A percentile compares a stretch with the other conserved stretches of the same genome.
Evolutionary conservation across 2,797 vertebrate genomes (phyloP).

Genomic region (Streptopelia turtur): DNA sequence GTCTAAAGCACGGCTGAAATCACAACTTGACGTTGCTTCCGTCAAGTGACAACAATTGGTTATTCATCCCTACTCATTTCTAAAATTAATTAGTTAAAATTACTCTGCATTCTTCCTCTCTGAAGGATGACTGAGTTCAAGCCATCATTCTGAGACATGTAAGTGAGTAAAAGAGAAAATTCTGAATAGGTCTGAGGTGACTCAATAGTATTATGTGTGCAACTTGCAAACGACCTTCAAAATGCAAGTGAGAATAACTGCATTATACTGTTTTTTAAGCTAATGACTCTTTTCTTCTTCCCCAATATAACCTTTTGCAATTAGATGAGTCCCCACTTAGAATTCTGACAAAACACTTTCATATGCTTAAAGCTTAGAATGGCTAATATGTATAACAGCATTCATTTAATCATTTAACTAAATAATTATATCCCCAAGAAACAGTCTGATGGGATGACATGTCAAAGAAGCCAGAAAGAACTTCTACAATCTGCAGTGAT

Average conservation of each 20-base stretch:
- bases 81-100: conserved; percentile 15
- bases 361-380: conserved; percentile 13
- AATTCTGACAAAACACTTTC: not conserved
- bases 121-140: not conserved
- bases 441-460: conserved; percentile 16
- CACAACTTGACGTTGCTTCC: not conserved
- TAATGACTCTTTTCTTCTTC: not conserved
- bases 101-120: not conserved
- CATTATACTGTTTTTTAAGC: not conserved
- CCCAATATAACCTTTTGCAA: not conserved
- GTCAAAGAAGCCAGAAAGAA: conserved; percentile 47
- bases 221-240: not conserved
- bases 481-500: conserved; percentile 48
- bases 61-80: not conserved
- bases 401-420: conserved; percentile 64
- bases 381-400: not conserved
- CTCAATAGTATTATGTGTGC: not conserved
- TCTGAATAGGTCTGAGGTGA: not conserved
- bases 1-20: not conserved
- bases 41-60: not conserved
- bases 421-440: conserved; percentile 60
- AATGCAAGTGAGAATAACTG: not conserved
- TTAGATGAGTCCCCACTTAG: not conserved
- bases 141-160: not conserved
- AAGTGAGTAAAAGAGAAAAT: not conserved